Evolutionary conservation across 2,888 invertebrate species (phyloP), one percentile per base, ranked within the genome.

Genomic region (Eurois occulta): DNA sequence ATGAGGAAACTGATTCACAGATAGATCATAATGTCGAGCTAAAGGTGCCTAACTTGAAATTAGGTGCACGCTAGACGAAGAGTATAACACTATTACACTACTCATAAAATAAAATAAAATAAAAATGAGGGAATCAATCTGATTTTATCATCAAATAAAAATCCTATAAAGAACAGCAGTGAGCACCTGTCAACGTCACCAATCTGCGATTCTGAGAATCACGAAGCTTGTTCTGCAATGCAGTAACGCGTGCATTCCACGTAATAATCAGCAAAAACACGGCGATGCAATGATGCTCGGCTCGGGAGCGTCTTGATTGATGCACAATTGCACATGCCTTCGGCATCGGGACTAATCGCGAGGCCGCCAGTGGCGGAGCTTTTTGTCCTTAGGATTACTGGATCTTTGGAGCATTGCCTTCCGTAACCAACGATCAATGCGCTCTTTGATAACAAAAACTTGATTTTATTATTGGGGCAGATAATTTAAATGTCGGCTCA

Each of bases 261-360:
- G 83, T 85, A 80, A 80, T 86, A 72, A 73, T 78, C 76, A 70
- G 79, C 84, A 87, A 88, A 87, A 87, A 87, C 80, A 60, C 43
- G 48, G 24, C 67, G 64, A 75, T 68, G 52, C 85, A 87, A 87
- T 87, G 83, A 85, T 70, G 65, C 67, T 58, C 70, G 71, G 28
- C 73, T 48, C 67, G 38, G 65, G 72, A 75, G 38, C 43, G 52
- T 75, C 80, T 82, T 87, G 87, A 88, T 88, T 84, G 86, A 88
- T 88, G 80, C 71, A 72, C 55, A 58, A 84, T 87, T 88, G 80
- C 71, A 72, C 55, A 58, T 68, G 60, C 64, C 65, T 32, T 76
- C 71, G 65, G 55, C 60, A 35, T 52, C 46, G 11, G 48, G 8
- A 48, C 21, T 43, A 43, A 43, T 21, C 46, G 48, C 48, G 24